Conservation (phyloP, 2,113 vertebrate genomes). For the Larimichthys polyactis region DNA sequence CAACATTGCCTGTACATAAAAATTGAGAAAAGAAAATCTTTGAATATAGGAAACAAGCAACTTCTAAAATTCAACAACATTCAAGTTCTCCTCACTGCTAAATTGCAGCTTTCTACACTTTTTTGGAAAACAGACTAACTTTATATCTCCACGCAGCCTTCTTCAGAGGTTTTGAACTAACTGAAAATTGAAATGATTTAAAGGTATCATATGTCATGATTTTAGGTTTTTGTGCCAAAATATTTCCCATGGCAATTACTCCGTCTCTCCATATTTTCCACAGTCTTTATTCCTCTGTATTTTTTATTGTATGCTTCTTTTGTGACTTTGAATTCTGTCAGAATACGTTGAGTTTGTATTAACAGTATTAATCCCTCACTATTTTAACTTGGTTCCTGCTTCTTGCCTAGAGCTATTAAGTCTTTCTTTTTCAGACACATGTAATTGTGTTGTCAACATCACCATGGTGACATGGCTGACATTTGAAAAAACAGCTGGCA, state of each 20-base stretch:
- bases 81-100: background rate
- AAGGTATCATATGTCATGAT: background rate
- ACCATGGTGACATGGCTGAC: slow-evolving; percentile 61
- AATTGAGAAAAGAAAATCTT: background rate
- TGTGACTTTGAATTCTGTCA: background rate
- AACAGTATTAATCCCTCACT: fast-evolving
- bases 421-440: slow-evolving; percentile 12
- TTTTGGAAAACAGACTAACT: background rate
- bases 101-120: background rate
- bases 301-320: background rate
- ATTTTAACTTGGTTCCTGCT: slow-evolving; percentile 8
- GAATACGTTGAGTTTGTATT: background rate
- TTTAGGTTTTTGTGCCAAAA: background rate
- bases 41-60: background rate
- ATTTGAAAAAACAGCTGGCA: slow-evolving; percentile 60
- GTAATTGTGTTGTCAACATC: slow-evolving; percentile 38
- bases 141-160: background rate
- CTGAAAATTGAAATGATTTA: background rate
- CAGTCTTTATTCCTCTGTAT: background rate
- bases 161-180: background rate
- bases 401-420: background rate
- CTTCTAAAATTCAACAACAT: background rate
- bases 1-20: too few species aligned
- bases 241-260: background rate
- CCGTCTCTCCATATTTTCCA: background rate